These are phyloP conservation scores for Ochlodes sylvanus DNA, from an alignment of 2,888 invertebrate species.

Conservation along the genomic window DNA sequence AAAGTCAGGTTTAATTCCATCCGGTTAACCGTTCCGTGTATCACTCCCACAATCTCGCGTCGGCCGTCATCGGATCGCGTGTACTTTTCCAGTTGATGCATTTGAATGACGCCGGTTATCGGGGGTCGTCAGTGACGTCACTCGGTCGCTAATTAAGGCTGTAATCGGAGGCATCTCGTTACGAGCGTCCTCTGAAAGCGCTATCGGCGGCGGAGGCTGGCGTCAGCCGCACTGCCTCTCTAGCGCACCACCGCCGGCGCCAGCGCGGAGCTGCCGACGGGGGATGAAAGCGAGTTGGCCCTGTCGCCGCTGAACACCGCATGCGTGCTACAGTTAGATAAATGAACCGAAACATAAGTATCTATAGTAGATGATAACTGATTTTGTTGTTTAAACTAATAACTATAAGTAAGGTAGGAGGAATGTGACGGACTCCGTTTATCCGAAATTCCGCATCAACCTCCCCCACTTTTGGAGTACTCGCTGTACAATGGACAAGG, in stretches of 20 bases:
- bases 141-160: slow-evolving; percentile 12
- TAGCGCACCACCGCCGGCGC: not conserved
- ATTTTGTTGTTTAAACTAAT: too few species aligned
- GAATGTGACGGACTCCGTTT: too few species aligned
- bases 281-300: too few species aligned
- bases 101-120: slow-evolving; percentile 9
- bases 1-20: not conserved
- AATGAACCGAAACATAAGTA: too few species aligned
- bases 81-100: slow-evolving; percentile 1
- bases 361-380: too few species aligned
- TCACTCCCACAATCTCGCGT: slow-evolving; percentile 1
- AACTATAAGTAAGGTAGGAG: too few species aligned
- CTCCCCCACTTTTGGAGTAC: too few species aligned
- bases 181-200: slow-evolving; percentile 6
- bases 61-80: slow-evolving; percentile 5
- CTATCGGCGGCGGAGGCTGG: not conserved
- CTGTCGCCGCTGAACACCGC: not conserved
- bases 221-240: not conserved
- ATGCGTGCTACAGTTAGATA: not conserved
- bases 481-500: too few species aligned
- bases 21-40: not conserved
- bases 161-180: slow-evolving; percentile 7
- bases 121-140: not conserved
- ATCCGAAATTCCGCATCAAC: too few species aligned
- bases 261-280: too few species aligned